Evolutionary conservation across 1,140 invertebrate genomes (phyloP).

Genomic region (Papilio machaon): DNA sequence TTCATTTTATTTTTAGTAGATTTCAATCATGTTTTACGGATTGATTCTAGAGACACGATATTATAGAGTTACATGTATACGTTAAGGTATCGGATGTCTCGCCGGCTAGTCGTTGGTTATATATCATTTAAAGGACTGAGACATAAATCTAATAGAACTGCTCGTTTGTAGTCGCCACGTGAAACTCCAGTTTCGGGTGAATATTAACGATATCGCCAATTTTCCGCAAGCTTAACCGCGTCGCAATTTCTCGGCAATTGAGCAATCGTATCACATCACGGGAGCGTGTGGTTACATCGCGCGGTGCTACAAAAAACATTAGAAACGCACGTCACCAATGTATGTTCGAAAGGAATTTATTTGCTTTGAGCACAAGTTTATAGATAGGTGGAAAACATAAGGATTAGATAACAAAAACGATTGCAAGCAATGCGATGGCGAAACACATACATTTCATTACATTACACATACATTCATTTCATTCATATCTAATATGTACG

Average conservation of each 20-base stretch:
- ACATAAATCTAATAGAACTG: constrained; percentile 78
- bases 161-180: constrained; percentile 80
- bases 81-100: constrained; percentile 64
- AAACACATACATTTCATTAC: too few relatives aligned
- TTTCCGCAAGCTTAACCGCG: constrained; percentile 79
- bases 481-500: too few relatives aligned
- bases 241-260: constrained; percentile 82
- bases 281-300: constrained; percentile 54
- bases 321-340: constrained; percentile 26
- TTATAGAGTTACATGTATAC: constrained; percentile 42
- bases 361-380: background rate
- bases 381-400: background rate
- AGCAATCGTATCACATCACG: constrained; percentile 75
- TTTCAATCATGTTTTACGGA: background rate
- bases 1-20: background rate
- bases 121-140: constrained; percentile 79
- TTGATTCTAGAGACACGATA: background rate
- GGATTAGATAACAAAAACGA: background rate
- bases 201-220: constrained; percentile 82
- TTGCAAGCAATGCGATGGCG: too few relatives aligned
- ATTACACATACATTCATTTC: too few relatives aligned
- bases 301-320: constrained; percentile 55
- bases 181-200: constrained; percentile 79
- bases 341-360: background rate
- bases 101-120: constrained; percentile 61